Evolutionary conservation across 2,113 vertebrate species (phyloP), one percentile per base, ranked within the genome.

Genomic region (Psittacus erithacus): DNA sequence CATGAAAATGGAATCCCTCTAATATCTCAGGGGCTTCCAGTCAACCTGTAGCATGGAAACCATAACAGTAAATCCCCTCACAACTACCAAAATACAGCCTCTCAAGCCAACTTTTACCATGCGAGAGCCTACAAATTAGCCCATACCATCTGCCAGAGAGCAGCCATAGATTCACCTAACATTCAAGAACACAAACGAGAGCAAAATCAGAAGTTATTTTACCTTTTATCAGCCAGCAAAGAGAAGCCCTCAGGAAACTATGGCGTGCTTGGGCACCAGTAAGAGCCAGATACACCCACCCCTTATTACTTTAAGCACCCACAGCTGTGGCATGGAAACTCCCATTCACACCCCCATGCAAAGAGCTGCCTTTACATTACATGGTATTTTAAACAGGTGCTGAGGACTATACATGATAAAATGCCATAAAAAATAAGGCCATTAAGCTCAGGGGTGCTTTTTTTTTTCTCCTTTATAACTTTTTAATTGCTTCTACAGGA

Each of bases 281-380:
- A 0, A 52, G 0, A 53, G 0, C 9, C 79, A 62, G 3, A 1
- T 0, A 4, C 1, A 0, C 1, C 5, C 20, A 2, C 11, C 62
- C 63, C 22, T 17, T 1, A 0, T 46, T 82, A 38, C 38, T 83
- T 82, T 90, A 85, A 92, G 22, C 23, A 63, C 4, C 2, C 50
- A 81, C 88, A 94, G 68, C 86, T 96, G 92, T 80, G 53, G 47
- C 12, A 49, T 50, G 9, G 20, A 3, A 91, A 18, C 41, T 13
- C 55, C 31, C 50, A 38, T 57, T 90, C 73, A 73, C 47, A 69
- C 47, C 12, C 71, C 16, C 71, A 7, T 22, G 38, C 23, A 70
- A 78, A 80, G 23, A 24, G 28, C 31, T 70, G 33, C 46, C 69
- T 68, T 43, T 43, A 60, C 8, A 53, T 81, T 60, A 16, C 50